These are phyloP conservation scores for Rhinella marina DNA, from an alignment of 2,797 vertebrate species.

Conservation along the genomic window DNA sequence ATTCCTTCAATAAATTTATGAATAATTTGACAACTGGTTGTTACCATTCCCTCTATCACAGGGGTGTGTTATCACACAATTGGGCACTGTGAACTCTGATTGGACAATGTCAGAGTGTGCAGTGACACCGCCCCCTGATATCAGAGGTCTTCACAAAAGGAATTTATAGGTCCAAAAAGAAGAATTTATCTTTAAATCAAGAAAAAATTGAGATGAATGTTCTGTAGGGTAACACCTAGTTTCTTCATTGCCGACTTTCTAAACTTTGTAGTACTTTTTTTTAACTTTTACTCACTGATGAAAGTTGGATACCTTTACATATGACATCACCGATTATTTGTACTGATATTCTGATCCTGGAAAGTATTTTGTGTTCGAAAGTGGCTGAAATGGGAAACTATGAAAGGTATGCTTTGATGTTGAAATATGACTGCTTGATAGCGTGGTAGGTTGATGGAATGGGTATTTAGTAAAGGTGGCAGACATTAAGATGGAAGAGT, in stretches of 20 bases:
- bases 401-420: slow-evolving; percentile 1
- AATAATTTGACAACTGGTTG: too few relatives aligned
- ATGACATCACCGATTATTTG: neutral
- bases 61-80: too few relatives aligned
- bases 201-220: neutral
- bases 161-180: neutral
- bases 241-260: neutral
- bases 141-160: neutral
- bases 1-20: too few relatives aligned
- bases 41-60: neutral
- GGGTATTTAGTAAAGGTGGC: slow-evolving; percentile 3
- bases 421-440: neutral
- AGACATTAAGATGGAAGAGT: neutral
- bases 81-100: too few relatives aligned
- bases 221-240: neutral
- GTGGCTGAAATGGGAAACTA: neutral
- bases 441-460: slow-evolving; percentile 6
- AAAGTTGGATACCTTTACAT: neutral
- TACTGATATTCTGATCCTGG: neutral
- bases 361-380: neutral
- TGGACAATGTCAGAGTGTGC: too few relatives aligned
- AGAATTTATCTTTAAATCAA: neutral
- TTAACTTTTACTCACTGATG: neutral
- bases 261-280: neutral
- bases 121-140: too few relatives aligned